Percentiles rank a stretch among this genome's conserved stretches.
Evolutionary conservation across 2,113 vertebrate genomes (phyloP).

Genomic region (Noctilio leporinus): DNA sequence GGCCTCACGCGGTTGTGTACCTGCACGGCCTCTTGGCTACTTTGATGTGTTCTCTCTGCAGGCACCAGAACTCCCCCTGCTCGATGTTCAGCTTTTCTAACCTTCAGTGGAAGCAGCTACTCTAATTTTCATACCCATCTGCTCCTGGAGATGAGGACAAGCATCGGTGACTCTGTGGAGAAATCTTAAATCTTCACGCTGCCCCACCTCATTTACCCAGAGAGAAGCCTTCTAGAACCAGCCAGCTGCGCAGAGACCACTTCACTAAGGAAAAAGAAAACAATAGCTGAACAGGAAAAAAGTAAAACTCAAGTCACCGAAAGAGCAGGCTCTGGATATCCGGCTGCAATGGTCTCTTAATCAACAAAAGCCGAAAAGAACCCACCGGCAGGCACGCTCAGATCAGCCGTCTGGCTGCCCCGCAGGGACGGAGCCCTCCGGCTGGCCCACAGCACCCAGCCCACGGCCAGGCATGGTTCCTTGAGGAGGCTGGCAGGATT

Average conservation of each 20-base stretch:
- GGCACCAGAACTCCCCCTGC: background rate
- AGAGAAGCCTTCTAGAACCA: background rate
- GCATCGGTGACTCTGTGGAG: background rate
- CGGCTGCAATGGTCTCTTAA: background rate
- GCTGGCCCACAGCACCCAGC: no score
- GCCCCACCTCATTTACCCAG: background rate
- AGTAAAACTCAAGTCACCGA: background rate
- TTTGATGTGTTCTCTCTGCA: background rate
- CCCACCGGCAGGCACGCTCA: background rate
- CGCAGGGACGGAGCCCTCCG: background rate
- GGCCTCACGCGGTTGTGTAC: fast-evolving
- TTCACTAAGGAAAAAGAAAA: background rate
- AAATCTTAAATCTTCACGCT: background rate
- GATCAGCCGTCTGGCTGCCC: fast-evolving
- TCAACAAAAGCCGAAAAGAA: background rate
- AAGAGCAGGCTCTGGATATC: background rate
- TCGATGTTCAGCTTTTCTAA: background rate
- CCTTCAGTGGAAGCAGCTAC: constrained; percentile 22
- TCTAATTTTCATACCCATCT: constrained; percentile 34
- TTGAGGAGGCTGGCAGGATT: background rate
- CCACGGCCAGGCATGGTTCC: background rate
- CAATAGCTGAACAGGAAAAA: background rate
- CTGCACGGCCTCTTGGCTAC: background rate
- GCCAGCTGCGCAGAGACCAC: background rate
- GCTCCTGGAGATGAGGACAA: background rate